Evolutionary conservation across 92 coral and sea anemone genomes (phyloP), one percentile per base, ranked within the genome.

Genomic region (Pocillopora grandis): DNA sequence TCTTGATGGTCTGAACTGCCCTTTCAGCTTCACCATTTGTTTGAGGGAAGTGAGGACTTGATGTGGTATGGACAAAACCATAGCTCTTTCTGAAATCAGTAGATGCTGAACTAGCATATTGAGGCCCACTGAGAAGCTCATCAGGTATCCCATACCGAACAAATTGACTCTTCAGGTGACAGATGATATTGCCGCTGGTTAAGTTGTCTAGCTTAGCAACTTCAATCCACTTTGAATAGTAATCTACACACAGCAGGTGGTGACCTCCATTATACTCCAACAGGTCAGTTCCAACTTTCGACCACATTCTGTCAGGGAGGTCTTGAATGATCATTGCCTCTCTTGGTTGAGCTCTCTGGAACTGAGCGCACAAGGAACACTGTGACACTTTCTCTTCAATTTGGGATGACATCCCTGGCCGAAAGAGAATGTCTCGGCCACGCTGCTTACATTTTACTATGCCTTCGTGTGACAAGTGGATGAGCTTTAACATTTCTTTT

Each of bases 381-480:
- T 77, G 58, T 58, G 91, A 79, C 35, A 84, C 91, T 69, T 77
- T 77, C 1, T 88, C 91, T 71, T 88, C 91, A 33, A 84, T 84
- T 48, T 88, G 83, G 21, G 57, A 35, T 59, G 91, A 83, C 70
- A 88, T 76, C 42, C 88, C 88, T 27, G 88, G 88, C 91, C 91
- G 77, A 36, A 77, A 88, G 27, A 88, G 71, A 20, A 89, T 73
- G 66, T 89, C 92, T 59, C 89, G 78, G 5, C 82, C 89, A 23
- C 89, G 85, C 71, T 80, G 87, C 80, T 89, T 88, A 84, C 91
- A 88, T 84, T 84, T 88, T 5, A 84, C 77, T n/a, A 88, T 88
- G 2, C 49, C 2, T 80, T 57, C 49, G 61, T 88, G 91, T 12
- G 83, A 76, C 66, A 85, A 82, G 36, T 89, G 92, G 62, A 89